Base-by-base conservation (phyloP, 2,888 invertebrate genomes). In the Dryobotodes eremita region DNA sequence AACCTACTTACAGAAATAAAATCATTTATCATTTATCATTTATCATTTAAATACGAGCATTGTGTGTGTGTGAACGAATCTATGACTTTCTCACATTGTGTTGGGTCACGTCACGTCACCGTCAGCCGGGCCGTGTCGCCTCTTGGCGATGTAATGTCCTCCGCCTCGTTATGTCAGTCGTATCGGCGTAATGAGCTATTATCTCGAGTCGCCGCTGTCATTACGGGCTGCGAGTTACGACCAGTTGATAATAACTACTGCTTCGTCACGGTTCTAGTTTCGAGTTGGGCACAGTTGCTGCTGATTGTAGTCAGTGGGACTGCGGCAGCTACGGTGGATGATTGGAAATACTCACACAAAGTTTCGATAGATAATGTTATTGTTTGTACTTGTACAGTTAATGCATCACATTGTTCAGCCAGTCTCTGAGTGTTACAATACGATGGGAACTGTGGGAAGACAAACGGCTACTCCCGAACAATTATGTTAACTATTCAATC, bases 11-110 rank as follows among this genome's bases (percentile, higher is more conserved):
- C n/a, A n/a, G n/a, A n/a, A n/a, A n/a, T n/a, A n/a, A n/a, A n/a
- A n/a, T n/a, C n/a, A n/a, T n/a, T n/a, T n/a, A n/a, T n/a, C n/a
- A n/a, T n/a, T n/a, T n/a, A n/a, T n/a, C n/a, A n/a, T n/a, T n/a
- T n/a, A n/a, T n/a, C n/a, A n/a, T n/a, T n/a, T n/a, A n/a, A n/a
- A 31, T 68, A 55, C 36, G 31, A 15, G 71, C 73, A 83, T 84
- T 83, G 85, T 83, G 65, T 77, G 83, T 57, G 79, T 87, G 86
- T 53, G 86, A 86, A 75, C 42, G 62, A 57, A 61, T 73, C 59
- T 68, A 26, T 76, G 71, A 86, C 79, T 88, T 87, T 87, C 82
- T 59, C 78, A 71, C 80, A 82, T 75, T 71, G 86, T 75, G 61
- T 13, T 62, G 71, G 73, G 80, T 83, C 84, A 55, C 68, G 80